A percentile compares a stretch with the other conserved stretches of the same genome.
Evolutionary conservation across 2,888 invertebrate genomes (phyloP).

Genomic region (Chaitophorus viminalis): DNA sequence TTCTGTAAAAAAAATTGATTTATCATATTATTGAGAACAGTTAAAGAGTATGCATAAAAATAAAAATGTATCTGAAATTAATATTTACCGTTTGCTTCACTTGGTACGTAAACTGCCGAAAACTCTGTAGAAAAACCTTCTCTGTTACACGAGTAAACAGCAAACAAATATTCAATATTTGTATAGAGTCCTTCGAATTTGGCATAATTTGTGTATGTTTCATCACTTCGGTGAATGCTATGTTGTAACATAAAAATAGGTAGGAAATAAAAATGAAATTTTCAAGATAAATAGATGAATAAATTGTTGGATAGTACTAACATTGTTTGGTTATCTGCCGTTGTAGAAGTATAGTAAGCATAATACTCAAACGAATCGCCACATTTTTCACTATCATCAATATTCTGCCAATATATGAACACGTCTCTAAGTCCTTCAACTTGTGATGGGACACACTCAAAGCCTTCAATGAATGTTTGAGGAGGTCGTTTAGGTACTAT

Average conservation of each 20-base stretch:
- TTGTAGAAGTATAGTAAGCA: slow-evolving; percentile 13
- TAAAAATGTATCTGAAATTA: slow-evolving; percentile 24
- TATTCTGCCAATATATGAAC: slow-evolving; percentile 82
- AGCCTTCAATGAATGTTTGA: slow-evolving; percentile 77
- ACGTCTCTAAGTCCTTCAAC: slow-evolving; percentile 69
- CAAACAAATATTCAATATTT: slow-evolving; percentile 69
- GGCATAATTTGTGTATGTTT: slow-evolving; percentile 71
- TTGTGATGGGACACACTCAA: slow-evolving; percentile 71
- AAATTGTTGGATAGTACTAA: slow-evolving; percentile 3
- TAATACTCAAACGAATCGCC: slow-evolving; percentile 79
- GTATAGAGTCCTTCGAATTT: slow-evolving; percentile 71
- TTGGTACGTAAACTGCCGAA: slow-evolving; percentile 74
- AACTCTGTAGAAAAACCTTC: slow-evolving; percentile 72
- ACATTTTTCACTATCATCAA: slow-evolving; percentile 76
- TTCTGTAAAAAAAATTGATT: slow-evolving; percentile 76
- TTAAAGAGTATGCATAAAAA: slow-evolving; percentile 59
- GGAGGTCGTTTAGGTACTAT: slow-evolving; percentile 70
- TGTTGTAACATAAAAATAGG: slow-evolving; percentile 62
- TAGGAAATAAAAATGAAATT: background rate
- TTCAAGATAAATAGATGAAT: background rate
- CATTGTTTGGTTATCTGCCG: slow-evolving; percentile 16
- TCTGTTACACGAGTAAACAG: slow-evolving; percentile 74
- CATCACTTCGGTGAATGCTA: slow-evolving; percentile 69
- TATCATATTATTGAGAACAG: slow-evolving; percentile 67
- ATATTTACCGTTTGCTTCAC: slow-evolving; percentile 69